phyloP scores from a whole-genome alignment of 2,888 invertebrate species.

The Lasiommata megera region DNA sequence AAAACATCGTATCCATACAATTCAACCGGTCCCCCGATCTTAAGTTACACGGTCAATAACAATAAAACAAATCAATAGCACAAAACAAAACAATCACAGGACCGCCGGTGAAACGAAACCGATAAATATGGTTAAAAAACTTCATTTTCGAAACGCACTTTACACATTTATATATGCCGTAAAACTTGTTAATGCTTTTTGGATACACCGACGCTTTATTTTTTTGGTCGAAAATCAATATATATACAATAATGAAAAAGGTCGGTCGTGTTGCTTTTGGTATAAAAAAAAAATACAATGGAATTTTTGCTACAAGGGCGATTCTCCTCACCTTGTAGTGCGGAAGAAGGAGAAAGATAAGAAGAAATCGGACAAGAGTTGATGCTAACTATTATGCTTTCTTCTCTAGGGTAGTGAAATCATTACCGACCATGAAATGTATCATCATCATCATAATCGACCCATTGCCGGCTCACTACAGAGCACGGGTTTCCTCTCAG shows the following conservation, averaged over 20 bases:
- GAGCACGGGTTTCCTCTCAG: no score
- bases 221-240: constrained; percentile 5
- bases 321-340: no score
- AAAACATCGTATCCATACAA: constrained; percentile 46
- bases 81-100: constrained; percentile 36
- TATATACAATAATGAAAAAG: background rate
- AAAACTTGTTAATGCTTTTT: constrained; percentile 33
- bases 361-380: no score
- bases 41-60: constrained; percentile 59
- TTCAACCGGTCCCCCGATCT: constrained; percentile 33
- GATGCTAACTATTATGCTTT: no score
- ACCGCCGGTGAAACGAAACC: constrained; percentile 23
- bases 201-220: constrained; percentile 20
- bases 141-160: constrained; percentile 30
- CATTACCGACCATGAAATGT: no score
- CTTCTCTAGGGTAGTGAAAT: no score
- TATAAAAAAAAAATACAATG: background rate
- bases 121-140: constrained; percentile 35
- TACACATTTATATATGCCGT: constrained; percentile 30
- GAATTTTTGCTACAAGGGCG: background rate
- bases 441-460: no score
- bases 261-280: background rate
- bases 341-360: no score
- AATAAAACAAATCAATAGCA: constrained; percentile 56
- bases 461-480: no score